A percentile compares a stretch with the other conserved stretches of the same genome.
Conservation (phyloP, 2,797 vertebrate genomes). For the Gymnocypris eckloni region DNA sequence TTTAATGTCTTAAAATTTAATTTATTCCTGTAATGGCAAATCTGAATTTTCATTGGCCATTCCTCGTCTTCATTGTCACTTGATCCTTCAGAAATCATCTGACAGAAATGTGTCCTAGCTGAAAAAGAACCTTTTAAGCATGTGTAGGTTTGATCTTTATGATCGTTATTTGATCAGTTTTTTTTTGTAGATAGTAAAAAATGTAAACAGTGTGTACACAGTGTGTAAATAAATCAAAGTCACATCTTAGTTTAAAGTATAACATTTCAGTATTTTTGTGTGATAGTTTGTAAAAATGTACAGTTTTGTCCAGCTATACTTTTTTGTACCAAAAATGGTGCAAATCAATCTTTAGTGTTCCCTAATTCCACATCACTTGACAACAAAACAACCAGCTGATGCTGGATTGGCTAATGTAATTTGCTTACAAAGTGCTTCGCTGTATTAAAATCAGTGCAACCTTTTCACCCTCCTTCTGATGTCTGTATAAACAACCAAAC, state of each 20-base stretch:
- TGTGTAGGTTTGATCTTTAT: not conserved
- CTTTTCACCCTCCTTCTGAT: constrained; percentile 15
- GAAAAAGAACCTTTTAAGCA: too few species aligned
- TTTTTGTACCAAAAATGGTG: not conserved
- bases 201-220: too few species aligned
- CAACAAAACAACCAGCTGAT: not conserved
- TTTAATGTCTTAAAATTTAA: not conserved
- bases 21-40: not conserved
- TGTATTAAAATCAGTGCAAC: constrained; percentile 23
- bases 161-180: too few species aligned
- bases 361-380: not conserved
- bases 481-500: constrained; percentile 25
- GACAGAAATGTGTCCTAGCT: too few species aligned
- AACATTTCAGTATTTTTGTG: not conserved
- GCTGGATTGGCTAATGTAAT: not conserved
- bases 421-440: constrained; percentile 11
- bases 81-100: too few species aligned
- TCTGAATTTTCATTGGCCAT: not conserved
- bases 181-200: not conserved
- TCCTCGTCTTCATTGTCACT: not conserved
- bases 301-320: not conserved
- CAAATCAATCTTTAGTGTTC: not conserved
- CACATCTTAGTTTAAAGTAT: not conserved
- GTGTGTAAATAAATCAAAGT: too few species aligned
- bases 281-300: not conserved